phyloP scores from a whole-genome alignment of 2,797 vertebrate species.

The Chelon auratus region DNA sequence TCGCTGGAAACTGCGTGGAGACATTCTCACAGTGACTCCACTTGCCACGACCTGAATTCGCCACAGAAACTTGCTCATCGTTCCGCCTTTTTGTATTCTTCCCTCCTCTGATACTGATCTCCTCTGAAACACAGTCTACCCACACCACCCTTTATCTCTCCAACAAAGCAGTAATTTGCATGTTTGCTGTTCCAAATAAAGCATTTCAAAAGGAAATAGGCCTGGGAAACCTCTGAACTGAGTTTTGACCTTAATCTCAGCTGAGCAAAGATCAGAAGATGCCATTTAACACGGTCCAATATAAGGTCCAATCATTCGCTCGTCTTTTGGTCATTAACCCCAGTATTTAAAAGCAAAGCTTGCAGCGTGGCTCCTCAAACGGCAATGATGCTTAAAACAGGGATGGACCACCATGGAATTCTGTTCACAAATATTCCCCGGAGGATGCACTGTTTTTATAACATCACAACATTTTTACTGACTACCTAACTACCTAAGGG shows the following conservation, averaged over 20 bases:
- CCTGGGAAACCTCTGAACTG: constrained; percentile 37
- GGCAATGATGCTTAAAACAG: neutral
- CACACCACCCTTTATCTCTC: constrained; percentile 33
- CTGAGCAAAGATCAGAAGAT: constrained; percentile 45
- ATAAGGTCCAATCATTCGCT: constrained; percentile 8
- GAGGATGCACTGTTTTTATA: neutral
- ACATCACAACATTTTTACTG: neutral
- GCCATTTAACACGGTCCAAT: constrained; percentile 11
- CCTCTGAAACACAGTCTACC: constrained; percentile 49
- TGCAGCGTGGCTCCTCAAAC: neutral
- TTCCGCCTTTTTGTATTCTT: constrained; percentile 21
- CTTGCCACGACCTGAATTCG: constrained; percentile 38
- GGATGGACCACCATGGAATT: neutral
- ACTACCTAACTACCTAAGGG: neutral
- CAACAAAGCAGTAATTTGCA: constrained; percentile 49
- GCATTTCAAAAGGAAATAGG: constrained; percentile 45
- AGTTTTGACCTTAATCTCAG: constrained; percentile 50
- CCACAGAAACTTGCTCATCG: constrained; percentile 23
- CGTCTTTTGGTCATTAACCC: constrained; percentile 2
- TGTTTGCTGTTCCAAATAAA: constrained; percentile 48
- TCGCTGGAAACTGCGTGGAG: constrained; percentile 19
- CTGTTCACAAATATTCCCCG: neutral
- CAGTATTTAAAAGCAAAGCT: constrained; percentile 1
- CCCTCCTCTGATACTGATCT: constrained; percentile 51
- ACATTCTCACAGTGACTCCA: constrained; percentile 20